These are phyloP conservation scores for Etheostoma cragini DNA, from an alignment of 2,113 vertebrate species.

Conservation along the genomic window DNA sequence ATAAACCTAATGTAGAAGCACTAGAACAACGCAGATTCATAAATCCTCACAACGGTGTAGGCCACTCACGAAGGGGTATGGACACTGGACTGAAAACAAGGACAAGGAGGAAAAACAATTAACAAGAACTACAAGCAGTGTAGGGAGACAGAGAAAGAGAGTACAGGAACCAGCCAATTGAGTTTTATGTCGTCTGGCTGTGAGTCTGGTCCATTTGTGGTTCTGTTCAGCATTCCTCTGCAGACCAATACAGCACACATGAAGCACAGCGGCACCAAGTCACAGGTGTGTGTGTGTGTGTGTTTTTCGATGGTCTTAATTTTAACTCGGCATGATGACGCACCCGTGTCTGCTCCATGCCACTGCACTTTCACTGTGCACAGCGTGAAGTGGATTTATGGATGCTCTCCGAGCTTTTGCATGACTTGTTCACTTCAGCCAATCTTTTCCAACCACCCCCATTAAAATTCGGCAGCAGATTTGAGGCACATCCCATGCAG, in stretches of 20 bases:
- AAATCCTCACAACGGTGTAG: no score
- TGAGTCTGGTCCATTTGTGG: conserved; percentile 78
- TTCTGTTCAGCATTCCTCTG: conserved; percentile 72
- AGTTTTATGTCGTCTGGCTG: conserved; percentile 79
- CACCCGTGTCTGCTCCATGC: conserved; percentile 38
- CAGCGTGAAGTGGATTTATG: conserved; percentile 42
- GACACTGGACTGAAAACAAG: conserved; percentile 2
- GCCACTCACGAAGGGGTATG: no score
- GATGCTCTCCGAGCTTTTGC: conserved; percentile 28
- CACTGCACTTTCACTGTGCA: conserved; percentile 35
- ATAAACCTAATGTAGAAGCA: no score
- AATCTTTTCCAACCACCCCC: conserved; percentile 35
- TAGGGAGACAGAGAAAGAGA: conserved; percentile 40
- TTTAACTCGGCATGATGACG: conserved; percentile 46
- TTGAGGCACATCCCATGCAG: conserved; percentile 39
- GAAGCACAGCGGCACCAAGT: conserved; percentile 59
- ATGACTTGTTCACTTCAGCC: conserved; percentile 27
- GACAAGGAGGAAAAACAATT: conserved; percentile 10
- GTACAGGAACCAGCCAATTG: conserved; percentile 70
- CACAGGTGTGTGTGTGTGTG: conserved; percentile 51
- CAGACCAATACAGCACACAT: conserved; percentile 75
- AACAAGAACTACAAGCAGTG: conserved; percentile 37
- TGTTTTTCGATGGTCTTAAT: conserved; percentile 44
- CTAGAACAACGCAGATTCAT: no score
- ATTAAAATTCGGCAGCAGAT: conserved; percentile 47